Percentiles rank a stretch among this genome's conserved stretches.
Conservation (phyloP, 2,113 vertebrate species). For the Spheniscus mendiculus region DNA sequence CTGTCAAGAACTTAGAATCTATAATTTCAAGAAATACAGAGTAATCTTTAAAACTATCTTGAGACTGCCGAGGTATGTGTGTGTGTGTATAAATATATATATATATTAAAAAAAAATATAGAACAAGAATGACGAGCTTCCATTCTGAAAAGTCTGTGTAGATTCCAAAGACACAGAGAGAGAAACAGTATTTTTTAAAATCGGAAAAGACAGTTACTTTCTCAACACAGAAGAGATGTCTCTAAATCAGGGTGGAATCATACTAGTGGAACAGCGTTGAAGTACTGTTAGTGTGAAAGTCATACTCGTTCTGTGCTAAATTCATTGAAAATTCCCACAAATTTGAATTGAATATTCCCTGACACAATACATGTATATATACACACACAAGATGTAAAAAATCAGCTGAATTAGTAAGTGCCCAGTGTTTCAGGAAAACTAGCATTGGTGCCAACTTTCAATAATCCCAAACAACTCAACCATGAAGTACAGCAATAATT, state of each 20-base stretch:
- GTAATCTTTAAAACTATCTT: background rate
- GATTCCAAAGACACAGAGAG: background rate
- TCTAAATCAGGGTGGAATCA: background rate
- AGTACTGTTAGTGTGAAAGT: background rate
- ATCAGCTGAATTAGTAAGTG: background rate
- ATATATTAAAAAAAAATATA: background rate
- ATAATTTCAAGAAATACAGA: background rate
- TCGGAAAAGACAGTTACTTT: background rate
- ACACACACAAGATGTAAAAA: background rate
- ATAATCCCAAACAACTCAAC: background rate
- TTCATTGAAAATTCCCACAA: background rate
- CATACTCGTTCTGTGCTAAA: background rate
- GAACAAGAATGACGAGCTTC: background rate
- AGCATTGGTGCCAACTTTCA: background rate
- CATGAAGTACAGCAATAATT: background rate
- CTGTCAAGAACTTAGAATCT: background rate
- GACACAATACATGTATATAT: fast-evolving
- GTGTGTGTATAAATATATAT: fast-evolving
- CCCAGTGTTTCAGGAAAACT: background rate
- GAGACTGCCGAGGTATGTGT: background rate
- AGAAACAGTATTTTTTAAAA: background rate
- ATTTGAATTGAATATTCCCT: background rate
- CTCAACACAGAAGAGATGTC: background rate
- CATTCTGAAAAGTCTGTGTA: background rate
- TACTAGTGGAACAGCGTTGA: background rate